Base-by-base conservation (phyloP, 2,888 invertebrate species). In the Bellardia bayeri region DNA sequence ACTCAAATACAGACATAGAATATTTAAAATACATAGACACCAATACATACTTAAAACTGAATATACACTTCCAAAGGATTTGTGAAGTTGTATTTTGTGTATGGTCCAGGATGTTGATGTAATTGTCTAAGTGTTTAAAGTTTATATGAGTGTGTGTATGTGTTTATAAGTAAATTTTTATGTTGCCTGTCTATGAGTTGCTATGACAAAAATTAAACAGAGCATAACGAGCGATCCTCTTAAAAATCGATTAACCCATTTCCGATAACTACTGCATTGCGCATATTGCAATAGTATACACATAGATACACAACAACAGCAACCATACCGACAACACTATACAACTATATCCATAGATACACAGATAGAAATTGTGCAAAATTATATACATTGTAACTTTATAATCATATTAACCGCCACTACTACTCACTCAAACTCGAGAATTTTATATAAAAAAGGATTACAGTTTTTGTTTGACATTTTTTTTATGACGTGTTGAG, bases 191-290 rank as follows among this genome's bases (percentile, higher is more conserved):
- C 82, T 82, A 7, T 86, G 76, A 68, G 82, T 79, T 85, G 75
- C 85, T 85, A 85, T 87, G 87, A 87, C 87, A 87, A 85, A 79
- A 63, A 71, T 82, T 90, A 90, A 91, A 90, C 91, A 91, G 91
- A 90, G 91, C 91, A 90, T 92, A 91, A 91, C 91, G 91, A 91
- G 92, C 90, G 87, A 91, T 91, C 90, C 91, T 91, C 91, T 92
- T 92, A 91, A 92, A 92, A 92, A 91, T 92, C 92, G 92, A 92
- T 92, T 92, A 92, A 92, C 92, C 92, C 90, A 92, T 92, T 92
- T 92, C 91, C 92, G 91, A 92, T 92, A 91, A 91, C 91, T 90
- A 91, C 92, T 91, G 92, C 92, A 92, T 90, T 92, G 92, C 92
- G 92, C 92, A 91, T 87, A 85, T 86, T 83, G 78, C 87, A 82